phyloP scores from a whole-genome alignment of 2,888 invertebrate genomes.

The Sphinx pinastri region DNA sequence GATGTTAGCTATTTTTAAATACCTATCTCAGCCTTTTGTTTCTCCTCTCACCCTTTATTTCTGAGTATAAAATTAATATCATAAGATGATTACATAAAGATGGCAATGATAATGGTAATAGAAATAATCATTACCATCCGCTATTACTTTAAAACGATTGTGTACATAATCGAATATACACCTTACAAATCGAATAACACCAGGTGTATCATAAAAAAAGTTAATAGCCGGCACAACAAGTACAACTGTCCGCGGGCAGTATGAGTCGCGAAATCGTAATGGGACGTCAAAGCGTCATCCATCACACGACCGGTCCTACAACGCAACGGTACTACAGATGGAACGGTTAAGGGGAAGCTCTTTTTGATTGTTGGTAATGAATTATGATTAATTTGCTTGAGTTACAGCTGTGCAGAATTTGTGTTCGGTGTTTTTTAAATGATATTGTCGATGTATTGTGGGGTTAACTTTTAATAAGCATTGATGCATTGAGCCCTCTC shows the following conservation, averaged over 20 bases:
- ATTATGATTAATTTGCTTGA: background rate
- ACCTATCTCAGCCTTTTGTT: too few relatives aligned
- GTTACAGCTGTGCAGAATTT: background rate
- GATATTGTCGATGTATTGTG: too few relatives aligned
- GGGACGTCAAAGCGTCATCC: conserved; percentile 41
- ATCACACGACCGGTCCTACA: conserved; percentile 49
- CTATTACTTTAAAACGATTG: too few relatives aligned
- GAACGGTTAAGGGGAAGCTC: conserved; percentile 41
- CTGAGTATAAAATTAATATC: too few relatives aligned
- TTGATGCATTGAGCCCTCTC: too few relatives aligned
- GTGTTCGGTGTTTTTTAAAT: too few relatives aligned
- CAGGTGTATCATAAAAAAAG: background rate
- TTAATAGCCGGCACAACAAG: background rate
- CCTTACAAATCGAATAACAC: background rate
- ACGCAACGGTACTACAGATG: conserved; percentile 45
- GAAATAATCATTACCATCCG: too few relatives aligned
- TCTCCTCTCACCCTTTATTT: too few relatives aligned
- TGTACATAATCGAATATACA: background rate
- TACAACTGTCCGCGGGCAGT: conserved; percentile 15
- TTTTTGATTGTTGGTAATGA: conserved; percentile 5
- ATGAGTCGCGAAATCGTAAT: conserved; percentile 22
- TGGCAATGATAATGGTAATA: too few relatives aligned
- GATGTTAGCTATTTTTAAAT: too few relatives aligned
- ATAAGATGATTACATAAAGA: too few relatives aligned
- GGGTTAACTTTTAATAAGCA: too few relatives aligned